Conservation (phyloP, 2,797 vertebrate species). For the Octomys mimax region DNA sequence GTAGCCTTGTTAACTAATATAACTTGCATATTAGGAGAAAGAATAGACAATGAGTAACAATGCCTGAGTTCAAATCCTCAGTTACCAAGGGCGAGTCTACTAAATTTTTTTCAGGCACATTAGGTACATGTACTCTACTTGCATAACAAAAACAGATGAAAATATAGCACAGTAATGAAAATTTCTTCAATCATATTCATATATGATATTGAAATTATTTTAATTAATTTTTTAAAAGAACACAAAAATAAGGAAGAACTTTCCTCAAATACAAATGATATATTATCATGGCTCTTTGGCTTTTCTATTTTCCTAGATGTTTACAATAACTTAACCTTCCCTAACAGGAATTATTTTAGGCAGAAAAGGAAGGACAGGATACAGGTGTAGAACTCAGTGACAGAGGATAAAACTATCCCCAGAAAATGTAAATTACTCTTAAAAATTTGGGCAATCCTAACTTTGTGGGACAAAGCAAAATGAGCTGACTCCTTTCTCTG, state of each 20-base stretch:
- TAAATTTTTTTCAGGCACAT: background rate
- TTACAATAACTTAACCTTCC: background rate
- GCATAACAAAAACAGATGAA: background rate
- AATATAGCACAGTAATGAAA: background rate
- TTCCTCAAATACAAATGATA: background rate
- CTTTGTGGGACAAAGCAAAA: background rate
- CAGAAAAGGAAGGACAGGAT: background rate
- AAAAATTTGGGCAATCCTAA: background rate
- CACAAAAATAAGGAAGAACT: background rate
- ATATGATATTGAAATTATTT: background rate
- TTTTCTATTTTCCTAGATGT: background rate
- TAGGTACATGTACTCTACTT: accelerated
- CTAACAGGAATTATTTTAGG: background rate
- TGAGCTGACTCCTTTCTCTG: background rate
- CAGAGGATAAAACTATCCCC: background rate
- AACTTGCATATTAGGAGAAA: background rate
- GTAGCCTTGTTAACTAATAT: background rate
- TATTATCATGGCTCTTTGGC: background rate
- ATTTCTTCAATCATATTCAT: background rate
- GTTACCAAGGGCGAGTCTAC: background rate
- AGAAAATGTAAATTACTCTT: background rate
- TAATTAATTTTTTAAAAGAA: background rate
- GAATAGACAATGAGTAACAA: background rate
- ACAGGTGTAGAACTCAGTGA: background rate
- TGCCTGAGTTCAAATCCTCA: background rate